phyloP scores from a whole-genome alignment of 2,113 vertebrate species.

The Halcyon senegalensis region DNA sequence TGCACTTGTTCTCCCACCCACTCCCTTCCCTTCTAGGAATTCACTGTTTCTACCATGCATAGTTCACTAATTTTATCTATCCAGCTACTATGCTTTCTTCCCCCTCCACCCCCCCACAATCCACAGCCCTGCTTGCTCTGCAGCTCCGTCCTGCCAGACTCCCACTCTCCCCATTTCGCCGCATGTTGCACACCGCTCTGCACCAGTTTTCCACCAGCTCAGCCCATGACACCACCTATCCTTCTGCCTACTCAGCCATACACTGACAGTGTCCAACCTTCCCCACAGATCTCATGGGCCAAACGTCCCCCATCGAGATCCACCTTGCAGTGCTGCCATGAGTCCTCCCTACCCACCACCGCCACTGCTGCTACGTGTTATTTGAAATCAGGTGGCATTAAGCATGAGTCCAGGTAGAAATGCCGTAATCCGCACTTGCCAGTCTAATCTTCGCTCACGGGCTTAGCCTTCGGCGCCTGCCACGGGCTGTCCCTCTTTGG shows the following conservation, averaged over 20 bases:
- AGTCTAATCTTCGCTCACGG: conserved; percentile 2
- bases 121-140: neutral
- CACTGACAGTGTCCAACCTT: neutral
- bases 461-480: neutral
- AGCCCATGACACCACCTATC: neutral
- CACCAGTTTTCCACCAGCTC: neutral
- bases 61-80: conserved; percentile 39
- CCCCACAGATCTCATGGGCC: neutral
- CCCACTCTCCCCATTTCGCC: neutral
- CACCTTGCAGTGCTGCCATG: neutral
- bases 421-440: neutral
- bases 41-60: neutral
- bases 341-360: neutral
- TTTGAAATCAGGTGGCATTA: conserved; percentile 42
- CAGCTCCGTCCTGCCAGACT: neutral
- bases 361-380: neutral
- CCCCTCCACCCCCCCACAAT: neutral
- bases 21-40: conserved; percentile 25
- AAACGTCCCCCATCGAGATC: neutral
- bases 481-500: neutral
- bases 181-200: neutral
- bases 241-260: neutral
- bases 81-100: neutral
- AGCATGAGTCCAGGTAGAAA: conserved; percentile 43
- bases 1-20: conserved; percentile 12